phyloP scores from a whole-genome alignment of 2,888 invertebrate genomes.

The Pollenia griseotomentosa region DNA sequence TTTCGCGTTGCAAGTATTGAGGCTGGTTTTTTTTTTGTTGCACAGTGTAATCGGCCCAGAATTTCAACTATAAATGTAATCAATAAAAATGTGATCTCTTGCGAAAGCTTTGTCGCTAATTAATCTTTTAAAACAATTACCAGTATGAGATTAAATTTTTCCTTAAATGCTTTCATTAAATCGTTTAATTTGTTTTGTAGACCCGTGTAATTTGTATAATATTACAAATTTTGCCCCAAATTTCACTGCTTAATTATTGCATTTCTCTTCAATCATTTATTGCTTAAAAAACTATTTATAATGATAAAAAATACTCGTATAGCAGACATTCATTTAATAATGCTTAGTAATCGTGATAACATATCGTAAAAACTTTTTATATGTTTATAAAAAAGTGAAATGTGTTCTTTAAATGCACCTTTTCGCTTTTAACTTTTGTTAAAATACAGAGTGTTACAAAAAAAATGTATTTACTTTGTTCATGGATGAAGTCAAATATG shows the following conservation, averaged over 20 bases:
- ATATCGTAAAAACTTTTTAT: neutral
- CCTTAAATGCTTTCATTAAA: too few relatives aligned
- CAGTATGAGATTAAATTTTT: too few relatives aligned
- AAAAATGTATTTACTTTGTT: neutral
- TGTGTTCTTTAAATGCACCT: neutral
- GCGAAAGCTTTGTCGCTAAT: too few relatives aligned
- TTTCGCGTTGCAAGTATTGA: too few relatives aligned
- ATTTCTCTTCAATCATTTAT: conserved; percentile 16
- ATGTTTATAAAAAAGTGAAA: neutral
- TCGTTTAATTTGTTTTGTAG: too few relatives aligned
- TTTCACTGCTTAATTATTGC: neutral
- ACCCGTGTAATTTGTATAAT: too few relatives aligned
- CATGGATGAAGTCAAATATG: too few relatives aligned
- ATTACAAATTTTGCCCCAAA: neutral
- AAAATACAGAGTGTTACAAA: neutral
- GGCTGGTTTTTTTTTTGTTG: too few relatives aligned
- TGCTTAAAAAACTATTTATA: conserved; percentile 28
- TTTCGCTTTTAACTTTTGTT: neutral
- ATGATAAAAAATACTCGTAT: neutral
- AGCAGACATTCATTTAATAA: neutral
- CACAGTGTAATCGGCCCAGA: too few relatives aligned
- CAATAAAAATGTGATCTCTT: too few relatives aligned
- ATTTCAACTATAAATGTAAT: too few relatives aligned
- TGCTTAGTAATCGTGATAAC: conserved; percentile 19
- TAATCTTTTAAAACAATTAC: too few relatives aligned